Evolutionary conservation across 2,113 vertebrate species (phyloP), one percentile per base, ranked within the genome.

Genomic region (Cyanistes caeruleus): DNA sequence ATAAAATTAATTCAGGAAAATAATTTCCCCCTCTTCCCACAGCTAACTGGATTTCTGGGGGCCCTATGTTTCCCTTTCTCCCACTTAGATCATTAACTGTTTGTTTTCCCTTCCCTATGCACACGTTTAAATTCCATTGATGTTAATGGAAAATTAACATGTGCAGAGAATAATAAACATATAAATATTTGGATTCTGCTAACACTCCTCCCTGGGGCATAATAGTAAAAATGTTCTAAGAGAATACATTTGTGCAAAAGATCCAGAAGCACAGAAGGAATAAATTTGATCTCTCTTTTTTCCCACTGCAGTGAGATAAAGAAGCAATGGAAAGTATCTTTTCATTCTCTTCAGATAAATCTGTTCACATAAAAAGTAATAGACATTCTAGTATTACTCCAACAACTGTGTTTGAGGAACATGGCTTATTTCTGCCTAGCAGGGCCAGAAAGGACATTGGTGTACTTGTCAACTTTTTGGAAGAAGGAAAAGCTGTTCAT

Each of bases 171-270:
- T 90, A 89, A 93, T 72, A 93, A 88, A 87, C 49, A 89, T 65
- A 27, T 60, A 81, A 93, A 90, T 89, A 93, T 92, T 84, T 92
- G n/a, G 37, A 65, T 86, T 95, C 72, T 80, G 13, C 15, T 90
- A 92, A 49, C 20, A 49, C 39, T 77, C 11, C 5, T 88, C n/a
- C 76, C 44, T 70, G 56, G 52, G 52, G 35, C 75, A 78, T 21
- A 77, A 55, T 15, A 87, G 52, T 78, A 84, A 92, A 95, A 93
- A 53, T 22, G 3, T 90, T 94, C 65, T 72, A 95, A 56, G 63
- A 64, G 93, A 87, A 91, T 59, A 21, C 6, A 46, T 56, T 88
- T 56, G 35, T 86, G 10, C 20, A 41, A 75, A 77, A 86, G n/a
- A 48, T 83, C 7, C 30, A 84, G 64, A 87, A 95, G 30, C 30